A percentile compares a stretch with the other conserved stretches of the same genome.
These are phyloP conservation scores for Beroe ovata DNA, from an alignment of 37 sponge, comb jelly and placozoan species.

Conservation along the genomic window DNA sequence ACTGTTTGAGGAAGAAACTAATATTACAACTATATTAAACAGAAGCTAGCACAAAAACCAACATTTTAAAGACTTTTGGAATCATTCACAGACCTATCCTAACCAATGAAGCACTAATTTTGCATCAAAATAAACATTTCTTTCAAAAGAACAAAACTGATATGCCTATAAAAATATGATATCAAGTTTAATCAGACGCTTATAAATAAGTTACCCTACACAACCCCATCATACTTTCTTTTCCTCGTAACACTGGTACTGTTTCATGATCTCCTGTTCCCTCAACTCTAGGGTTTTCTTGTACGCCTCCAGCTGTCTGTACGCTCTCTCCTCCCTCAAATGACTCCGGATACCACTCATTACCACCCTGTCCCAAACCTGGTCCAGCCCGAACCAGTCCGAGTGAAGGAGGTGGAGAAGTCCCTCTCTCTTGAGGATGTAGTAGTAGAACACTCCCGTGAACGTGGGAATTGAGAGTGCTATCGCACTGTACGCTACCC, in stretches of 20 bases:
- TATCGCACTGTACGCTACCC: not conserved
- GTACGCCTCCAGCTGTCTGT: conserved; percentile 39
- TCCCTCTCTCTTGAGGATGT: conserved; percentile 12
- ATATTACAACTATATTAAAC: too few species aligned
- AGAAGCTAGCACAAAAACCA: too few species aligned
- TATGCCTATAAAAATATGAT: too few species aligned
- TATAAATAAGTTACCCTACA: too few species aligned
- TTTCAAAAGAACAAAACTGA: too few species aligned
- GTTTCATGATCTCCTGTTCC: conserved; percentile 9
- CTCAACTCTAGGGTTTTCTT: conserved; percentile 24
- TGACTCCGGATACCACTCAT: not conserved
- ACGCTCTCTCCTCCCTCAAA: conserved; percentile 8
- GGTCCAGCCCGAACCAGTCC: not conserved
- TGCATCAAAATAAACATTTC: too few species aligned
- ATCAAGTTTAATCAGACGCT: too few species aligned
- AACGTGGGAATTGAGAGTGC: not conserved
- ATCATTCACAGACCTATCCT: too few species aligned
- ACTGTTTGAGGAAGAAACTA: too few species aligned
- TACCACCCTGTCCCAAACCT: not conserved
- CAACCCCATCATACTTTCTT: too few species aligned
- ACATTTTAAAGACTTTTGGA: too few species aligned
- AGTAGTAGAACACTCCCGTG: not conserved
- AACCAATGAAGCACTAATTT: too few species aligned
- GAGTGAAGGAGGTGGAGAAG: not conserved
- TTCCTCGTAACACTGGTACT: not conserved